Evolutionary conservation across 53 echinoderm and acorn worm species (phyloP).

Genomic region (Hippasteria phrygiana): DNA sequence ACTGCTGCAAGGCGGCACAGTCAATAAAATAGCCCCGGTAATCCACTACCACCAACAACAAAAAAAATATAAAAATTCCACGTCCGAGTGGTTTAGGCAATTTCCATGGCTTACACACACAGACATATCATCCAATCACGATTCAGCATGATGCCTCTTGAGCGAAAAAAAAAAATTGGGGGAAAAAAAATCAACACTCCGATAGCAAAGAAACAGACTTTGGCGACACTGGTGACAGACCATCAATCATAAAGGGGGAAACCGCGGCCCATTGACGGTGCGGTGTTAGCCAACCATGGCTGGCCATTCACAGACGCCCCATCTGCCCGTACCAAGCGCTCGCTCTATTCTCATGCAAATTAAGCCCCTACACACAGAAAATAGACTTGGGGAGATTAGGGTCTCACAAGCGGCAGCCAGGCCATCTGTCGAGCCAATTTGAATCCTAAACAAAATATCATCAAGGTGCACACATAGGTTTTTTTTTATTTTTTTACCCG

Average conservation of each 20-base stretch:
- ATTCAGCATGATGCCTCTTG: slow-evolving; percentile 9
- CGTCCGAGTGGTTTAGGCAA: slow-evolving; percentile 41
- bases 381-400: slow-evolving; percentile 47
- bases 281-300: slow-evolving; percentile 62
- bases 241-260: slow-evolving; percentile 51
- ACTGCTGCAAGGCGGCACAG: background rate
- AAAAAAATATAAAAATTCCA: slow-evolving; percentile 23
- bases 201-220: background rate
- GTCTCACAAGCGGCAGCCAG: slow-evolving; percentile 21
- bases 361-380: slow-evolving; percentile 47
- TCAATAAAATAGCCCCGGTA: background rate
- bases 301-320: slow-evolving; percentile 46
- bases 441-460: slow-evolving; percentile 58
- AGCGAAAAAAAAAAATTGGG: background rate
- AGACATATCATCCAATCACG: slow-evolving; percentile 29
- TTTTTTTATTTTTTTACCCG: background rate
- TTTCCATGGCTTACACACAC: slow-evolving; percentile 21
- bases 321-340: slow-evolving; percentile 56
- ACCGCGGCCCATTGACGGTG: slow-evolving; percentile 30
- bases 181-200: background rate
- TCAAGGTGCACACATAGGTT: background rate
- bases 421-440: slow-evolving; percentile 62
- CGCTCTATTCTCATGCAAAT: slow-evolving; percentile 64
- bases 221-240: slow-evolving; percentile 18
- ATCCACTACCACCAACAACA: background rate